Percentiles rank a stretch among this genome's conserved stretches.
phyloP scores from a whole-genome alignment of 37 sponge, comb jelly and placozoan genomes.

The Beroe ovata region DNA sequence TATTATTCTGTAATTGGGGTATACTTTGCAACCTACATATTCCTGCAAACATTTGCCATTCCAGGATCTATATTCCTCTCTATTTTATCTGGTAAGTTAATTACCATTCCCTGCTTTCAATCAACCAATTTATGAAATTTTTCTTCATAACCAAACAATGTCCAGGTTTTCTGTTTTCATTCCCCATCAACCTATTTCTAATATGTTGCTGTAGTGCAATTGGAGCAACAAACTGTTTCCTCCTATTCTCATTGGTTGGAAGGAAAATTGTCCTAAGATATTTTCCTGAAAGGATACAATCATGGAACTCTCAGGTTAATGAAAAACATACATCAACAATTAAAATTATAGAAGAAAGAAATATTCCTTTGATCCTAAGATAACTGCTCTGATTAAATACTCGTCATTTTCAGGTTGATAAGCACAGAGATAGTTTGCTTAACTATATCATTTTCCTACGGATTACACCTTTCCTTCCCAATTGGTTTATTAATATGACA shows the following conservation, averaged over 20 bases:
- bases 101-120: too few species aligned
- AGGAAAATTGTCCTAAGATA: constrained; percentile 73
- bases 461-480: constrained; percentile 90
- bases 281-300: constrained; percentile 71
- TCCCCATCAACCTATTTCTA: constrained; percentile 80
- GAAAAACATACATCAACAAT: too few species aligned
- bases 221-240: constrained; percentile 85
- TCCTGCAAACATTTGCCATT: constrained; percentile 94
- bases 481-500: constrained; percentile 96
- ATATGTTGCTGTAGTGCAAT: constrained; percentile 83
- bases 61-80: constrained; percentile 93
- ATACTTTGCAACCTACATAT: constrained; percentile 78
- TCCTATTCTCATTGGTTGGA: constrained; percentile 79
- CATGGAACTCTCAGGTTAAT: constrained; percentile 78
- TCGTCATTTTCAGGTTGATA: constrained; percentile 68
- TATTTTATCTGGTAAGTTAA: constrained; percentile 83
- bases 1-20: constrained; percentile 76
- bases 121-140: too few species aligned
- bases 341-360: too few species aligned
- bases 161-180: constrained; percentile 84
- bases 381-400: neutral
- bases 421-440: constrained; percentile 76
- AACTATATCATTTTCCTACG: constrained; percentile 83
- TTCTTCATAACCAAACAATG: too few species aligned
- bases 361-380: too few species aligned